Evolutionary conservation across 2,888 invertebrate genomes (phyloP).

Genomic region (Cosmia trapezina): DNA sequence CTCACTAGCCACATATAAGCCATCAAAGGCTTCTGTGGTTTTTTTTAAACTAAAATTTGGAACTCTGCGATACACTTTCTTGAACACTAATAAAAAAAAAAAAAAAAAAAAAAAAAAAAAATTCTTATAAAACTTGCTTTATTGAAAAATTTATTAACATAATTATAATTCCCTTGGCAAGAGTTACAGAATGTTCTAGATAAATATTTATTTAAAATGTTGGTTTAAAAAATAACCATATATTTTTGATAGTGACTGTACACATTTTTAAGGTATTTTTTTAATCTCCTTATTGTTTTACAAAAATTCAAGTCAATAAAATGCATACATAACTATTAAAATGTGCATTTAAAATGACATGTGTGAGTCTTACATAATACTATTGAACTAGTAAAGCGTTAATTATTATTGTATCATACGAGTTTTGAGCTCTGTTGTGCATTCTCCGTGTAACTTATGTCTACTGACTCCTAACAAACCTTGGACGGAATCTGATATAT

Average conservation of each 20-base stretch:
- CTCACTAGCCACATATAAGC: too few species aligned
- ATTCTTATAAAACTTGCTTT: conserved; percentile 34
- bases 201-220: neutral
- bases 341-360: conserved; percentile 80
- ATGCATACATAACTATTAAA: conserved; percentile 60
- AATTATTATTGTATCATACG: conserved; percentile 84
- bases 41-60: too few species aligned
- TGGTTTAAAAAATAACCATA: conserved; percentile 37
- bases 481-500: conserved; percentile 29
- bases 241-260: conserved; percentile 29
- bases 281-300: conserved; percentile 7
- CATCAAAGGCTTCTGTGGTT: too few species aligned
- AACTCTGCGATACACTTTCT: too few species aligned
- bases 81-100: too few species aligned
- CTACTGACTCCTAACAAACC: conserved; percentile 43
- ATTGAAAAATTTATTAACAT: neutral
- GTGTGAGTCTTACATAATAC: conserved; percentile 74
- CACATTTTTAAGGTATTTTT: neutral
- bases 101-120: too few species aligned
- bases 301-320: conserved; percentile 51
- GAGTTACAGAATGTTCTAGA: neutral
- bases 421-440: conserved; percentile 75
- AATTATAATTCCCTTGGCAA: neutral
- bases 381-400: conserved; percentile 87
- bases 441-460: conserved; percentile 39